Percentiles rank a stretch among this genome's conserved stretches.
Evolutionary conservation across 2,888 invertebrate genomes (phyloP).

Genomic region (Hypsopygia costalis): DNA sequence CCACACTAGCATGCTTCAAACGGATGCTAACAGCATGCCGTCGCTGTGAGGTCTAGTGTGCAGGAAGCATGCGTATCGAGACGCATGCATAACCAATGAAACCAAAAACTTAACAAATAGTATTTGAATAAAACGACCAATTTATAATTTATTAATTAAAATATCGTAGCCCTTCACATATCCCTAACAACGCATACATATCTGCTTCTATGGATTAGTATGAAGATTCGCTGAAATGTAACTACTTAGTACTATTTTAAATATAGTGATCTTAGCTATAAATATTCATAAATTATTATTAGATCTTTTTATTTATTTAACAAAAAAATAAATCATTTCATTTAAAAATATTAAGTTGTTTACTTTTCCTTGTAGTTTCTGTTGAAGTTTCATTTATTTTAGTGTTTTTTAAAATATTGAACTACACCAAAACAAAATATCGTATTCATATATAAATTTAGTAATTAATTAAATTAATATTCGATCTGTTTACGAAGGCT

Average conservation of each 20-base stretch:
- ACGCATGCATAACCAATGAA: no score
- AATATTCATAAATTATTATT: slow-evolving; percentile 30
- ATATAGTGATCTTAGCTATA: slow-evolving; percentile 28
- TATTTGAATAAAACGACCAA: not conserved
- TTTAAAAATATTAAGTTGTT: slow-evolving; percentile 29
- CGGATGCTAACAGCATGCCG: no score
- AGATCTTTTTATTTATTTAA: slow-evolving; percentile 43
- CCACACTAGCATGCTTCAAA: no score
- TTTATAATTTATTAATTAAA: not conserved
- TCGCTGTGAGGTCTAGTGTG: no score
- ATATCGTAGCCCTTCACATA: slow-evolving; percentile 39
- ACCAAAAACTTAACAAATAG: not conserved
- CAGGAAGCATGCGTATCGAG: no score
- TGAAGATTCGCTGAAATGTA: slow-evolving; percentile 31
- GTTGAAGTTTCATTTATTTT: slow-evolving; percentile 15
- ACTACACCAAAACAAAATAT: slow-evolving; percentile 2
- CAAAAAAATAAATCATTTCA: slow-evolving; percentile 46
- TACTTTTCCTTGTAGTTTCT: slow-evolving; percentile 31
- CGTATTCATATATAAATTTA: slow-evolving; percentile 1
- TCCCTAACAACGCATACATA: slow-evolving; percentile 50
- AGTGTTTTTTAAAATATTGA: not conserved
- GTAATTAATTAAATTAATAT: not conserved
- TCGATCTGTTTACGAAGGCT: not conserved
- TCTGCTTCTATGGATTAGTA: slow-evolving; percentile 69
- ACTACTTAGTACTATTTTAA: slow-evolving; percentile 25